Evolutionary conservation across 2,888 invertebrate species (phyloP).

Genomic region (Lochmaea crataegi): DNA sequence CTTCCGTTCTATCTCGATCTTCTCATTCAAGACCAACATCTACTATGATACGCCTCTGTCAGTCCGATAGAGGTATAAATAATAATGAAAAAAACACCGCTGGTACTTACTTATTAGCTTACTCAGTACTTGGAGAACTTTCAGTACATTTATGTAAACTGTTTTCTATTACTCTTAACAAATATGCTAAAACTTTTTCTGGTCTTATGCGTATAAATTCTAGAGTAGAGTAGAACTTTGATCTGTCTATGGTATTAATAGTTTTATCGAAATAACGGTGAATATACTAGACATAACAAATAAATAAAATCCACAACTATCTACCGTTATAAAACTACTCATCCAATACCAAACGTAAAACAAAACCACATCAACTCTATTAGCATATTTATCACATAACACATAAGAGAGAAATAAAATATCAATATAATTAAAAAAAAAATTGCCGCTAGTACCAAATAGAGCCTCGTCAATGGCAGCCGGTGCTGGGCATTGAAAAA

Average conservation of each 20-base stretch:
- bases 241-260: neutral
- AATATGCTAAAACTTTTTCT: no score
- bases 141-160: no score
- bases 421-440: conserved; percentile 26
- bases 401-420: conserved; percentile 27
- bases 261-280: neutral
- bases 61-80: no score
- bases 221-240: no score
- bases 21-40: no score
- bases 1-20: no score
- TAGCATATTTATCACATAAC: conserved; percentile 24
- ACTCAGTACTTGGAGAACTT: no score
- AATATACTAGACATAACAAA: conserved; percentile 19
- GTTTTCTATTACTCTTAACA: no score
- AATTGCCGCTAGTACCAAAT: conserved; percentile 50
- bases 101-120: no score
- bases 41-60: no score
- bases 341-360: conserved; percentile 32
- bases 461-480: conserved; percentile 59
- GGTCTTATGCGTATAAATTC: no score
- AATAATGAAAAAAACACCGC: no score
- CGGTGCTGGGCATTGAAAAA: conserved; percentile 54
- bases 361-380: neutral
- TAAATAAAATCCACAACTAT: conserved; percentile 20
- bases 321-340: conserved; percentile 31